Base-by-base conservation (phyloP, 2,888 invertebrate genomes). In the Drosophila multiciliata region DNA sequence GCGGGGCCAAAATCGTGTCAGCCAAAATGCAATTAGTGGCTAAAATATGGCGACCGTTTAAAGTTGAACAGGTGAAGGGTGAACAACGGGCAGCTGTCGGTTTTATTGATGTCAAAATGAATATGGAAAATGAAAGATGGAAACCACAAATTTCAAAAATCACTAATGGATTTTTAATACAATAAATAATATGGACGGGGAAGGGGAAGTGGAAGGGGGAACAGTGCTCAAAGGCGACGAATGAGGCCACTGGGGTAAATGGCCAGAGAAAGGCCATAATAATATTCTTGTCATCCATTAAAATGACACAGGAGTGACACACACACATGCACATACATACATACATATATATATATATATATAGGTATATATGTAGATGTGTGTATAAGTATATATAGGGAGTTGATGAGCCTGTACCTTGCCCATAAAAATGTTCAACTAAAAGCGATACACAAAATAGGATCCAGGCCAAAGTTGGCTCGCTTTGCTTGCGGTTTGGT, bases 151-250 rank as follows among this genome's bases (percentile, higher is more conserved):
- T 75, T 85, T 90, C 90, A 83, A 86, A 86, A 88, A 90, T 86
- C 90, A 86, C 90, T 90, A 86, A 86, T 86, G 90, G 86, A 90
- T 86, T 83, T 90, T 88, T 90, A 86, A 86, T 90, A 86, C 82
- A 86, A 86, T 90, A 90, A 90, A 88, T 87, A 89, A 83, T 88
- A 76, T 88, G 78, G 67, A 65, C 11, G 40, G 38, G 45, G 40
- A 40, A 29, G 0, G 50, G 32, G 29, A n/a, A n/a, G n/a, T n/a
- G 23, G 23, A 23, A 23, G 23, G 0, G 50, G 32, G 29, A n/a
- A 55, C 29, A n/a, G 40, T 38, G 33, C 53, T 54, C 61, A 60
- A 57, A 57, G 74, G 42, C 49, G 33, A 32, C 57, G 45, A 20
- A 42, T 17, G 23, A 23, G 29, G 20, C 17, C 12, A 55, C 20